phyloP scores from a whole-genome alignment of 2,113 vertebrate genomes.

The Rhizomys pruinosus region DNA sequence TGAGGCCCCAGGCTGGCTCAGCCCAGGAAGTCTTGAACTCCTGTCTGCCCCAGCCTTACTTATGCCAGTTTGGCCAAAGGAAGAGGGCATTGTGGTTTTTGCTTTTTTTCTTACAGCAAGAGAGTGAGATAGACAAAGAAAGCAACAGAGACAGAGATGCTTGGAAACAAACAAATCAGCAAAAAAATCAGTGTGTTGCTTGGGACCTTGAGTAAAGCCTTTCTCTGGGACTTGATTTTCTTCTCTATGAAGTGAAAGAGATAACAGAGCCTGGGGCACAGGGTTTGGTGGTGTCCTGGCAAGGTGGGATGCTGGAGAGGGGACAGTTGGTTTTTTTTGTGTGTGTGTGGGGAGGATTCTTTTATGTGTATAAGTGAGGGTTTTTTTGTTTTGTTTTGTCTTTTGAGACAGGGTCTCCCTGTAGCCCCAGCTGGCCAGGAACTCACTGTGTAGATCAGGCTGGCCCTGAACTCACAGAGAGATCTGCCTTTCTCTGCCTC shows the following conservation, averaged over 20 bases:
- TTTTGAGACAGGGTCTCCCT: too few relatives aligned
- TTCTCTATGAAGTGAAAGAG: neutral
- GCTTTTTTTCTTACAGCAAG: conserved; percentile 21
- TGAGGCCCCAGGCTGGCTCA: conserved; percentile 31
- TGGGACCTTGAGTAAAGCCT: neutral
- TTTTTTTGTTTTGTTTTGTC: too few relatives aligned
- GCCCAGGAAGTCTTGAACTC: neutral
- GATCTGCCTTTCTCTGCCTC: too few relatives aligned
- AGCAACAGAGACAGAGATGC: neutral
- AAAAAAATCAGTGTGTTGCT: neutral
- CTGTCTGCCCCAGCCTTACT: neutral
- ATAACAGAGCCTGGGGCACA: neutral
- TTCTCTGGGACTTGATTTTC: neutral
- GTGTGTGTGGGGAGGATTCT: too few relatives aligned
- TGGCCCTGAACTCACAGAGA: too few relatives aligned
- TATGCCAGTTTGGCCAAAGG: conserved; percentile 72
- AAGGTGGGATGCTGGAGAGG: too few relatives aligned
- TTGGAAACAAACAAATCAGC: neutral
- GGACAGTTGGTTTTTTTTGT: too few relatives aligned
- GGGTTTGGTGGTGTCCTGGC: too few relatives aligned
- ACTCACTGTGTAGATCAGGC: too few relatives aligned
- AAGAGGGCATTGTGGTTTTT: neutral
- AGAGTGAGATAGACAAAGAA: accelerated
- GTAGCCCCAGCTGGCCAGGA: too few relatives aligned
- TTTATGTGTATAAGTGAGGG: too few relatives aligned